phyloP scores from a whole-genome alignment of 2,113 vertebrate genomes.

The Trinectes maculatus region DNA sequence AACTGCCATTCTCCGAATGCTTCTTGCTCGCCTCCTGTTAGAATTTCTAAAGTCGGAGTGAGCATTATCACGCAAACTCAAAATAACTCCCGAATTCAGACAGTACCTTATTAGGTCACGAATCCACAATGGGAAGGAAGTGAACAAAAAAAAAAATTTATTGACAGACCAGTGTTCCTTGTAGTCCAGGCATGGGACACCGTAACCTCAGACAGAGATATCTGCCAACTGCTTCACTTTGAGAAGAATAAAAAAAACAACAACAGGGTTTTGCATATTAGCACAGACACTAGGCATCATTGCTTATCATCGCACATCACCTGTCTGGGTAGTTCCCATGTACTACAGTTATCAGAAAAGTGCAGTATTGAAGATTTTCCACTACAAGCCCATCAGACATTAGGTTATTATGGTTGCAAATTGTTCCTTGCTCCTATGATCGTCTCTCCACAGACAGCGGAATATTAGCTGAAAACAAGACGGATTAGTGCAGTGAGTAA shows the following conservation, averaged over 20 bases:
- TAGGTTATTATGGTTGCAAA: conserved; percentile 19
- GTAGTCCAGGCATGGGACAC: conserved; percentile 71
- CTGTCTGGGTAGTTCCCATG: conserved; percentile 19
- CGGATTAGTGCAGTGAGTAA: conserved; percentile 20
- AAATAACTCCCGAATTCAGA: conserved; percentile 96
- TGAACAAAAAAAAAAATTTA: conserved; percentile 84
- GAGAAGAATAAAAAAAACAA: conserved; percentile 29
- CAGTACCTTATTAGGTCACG: conserved; percentile 95
- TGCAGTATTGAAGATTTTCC: conserved; percentile 13
- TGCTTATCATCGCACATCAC: conserved; percentile 42
- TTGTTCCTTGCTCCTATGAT: conserved; percentile 3
- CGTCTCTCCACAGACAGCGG: background rate
- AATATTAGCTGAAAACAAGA: conserved; percentile 15
- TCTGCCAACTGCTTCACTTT: conserved; percentile 27
- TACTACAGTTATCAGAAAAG: conserved; percentile 30
- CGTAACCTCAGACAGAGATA: conserved; percentile 62
- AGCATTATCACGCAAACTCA: conserved; percentile 95
- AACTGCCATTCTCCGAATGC: conserved; percentile 51
- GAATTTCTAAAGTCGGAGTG: conserved; percentile 70
- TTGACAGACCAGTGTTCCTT: conserved; percentile 86
- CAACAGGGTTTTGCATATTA: conserved; percentile 22
- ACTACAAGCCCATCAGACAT: background rate
- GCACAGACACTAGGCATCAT: conserved; percentile 2
- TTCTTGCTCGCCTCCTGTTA: conserved; percentile 54
- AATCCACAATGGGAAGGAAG: conserved; percentile 85